Percentiles rank a stretch among this genome's conserved stretches.
Conservation (phyloP, 2,797 vertebrate species). For the Vireo griseus region DNA sequence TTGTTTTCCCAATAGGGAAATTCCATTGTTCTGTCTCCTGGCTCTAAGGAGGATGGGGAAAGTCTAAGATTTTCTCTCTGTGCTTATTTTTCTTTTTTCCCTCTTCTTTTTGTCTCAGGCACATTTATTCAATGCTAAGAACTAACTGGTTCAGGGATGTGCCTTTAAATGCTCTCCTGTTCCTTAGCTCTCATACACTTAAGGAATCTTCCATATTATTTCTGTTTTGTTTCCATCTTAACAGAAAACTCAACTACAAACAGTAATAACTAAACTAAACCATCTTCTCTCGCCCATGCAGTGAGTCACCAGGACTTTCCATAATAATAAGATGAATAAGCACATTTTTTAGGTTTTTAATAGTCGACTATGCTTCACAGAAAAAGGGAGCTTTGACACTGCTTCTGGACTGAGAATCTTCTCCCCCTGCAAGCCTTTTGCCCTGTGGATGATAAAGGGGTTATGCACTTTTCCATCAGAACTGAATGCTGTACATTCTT, state of each 20-base stretch:
- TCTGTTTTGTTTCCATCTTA: slow-evolving; percentile 53
- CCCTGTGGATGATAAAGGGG: neutral
- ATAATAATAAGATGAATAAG: slow-evolving; percentile 8
- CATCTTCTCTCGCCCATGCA: neutral
- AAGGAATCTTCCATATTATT: neutral
- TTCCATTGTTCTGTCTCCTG: neutral
- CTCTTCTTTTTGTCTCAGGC: neutral
- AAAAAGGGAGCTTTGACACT: neutral
- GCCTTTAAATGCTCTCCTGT: neutral
- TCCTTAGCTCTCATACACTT: neutral
- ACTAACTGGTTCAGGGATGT: neutral
- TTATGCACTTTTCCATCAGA: neutral
- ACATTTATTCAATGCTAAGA: neutral
- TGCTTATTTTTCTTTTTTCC: accelerated
- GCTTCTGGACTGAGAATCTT: neutral
- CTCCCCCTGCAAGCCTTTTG: neutral
- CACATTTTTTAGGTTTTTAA: slow-evolving; percentile 6
- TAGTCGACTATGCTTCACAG: neutral
- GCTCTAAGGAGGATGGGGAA: neutral
- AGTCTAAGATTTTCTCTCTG: neutral
- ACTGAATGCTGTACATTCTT: slow-evolving; percentile 28
- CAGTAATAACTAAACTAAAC: neutral
- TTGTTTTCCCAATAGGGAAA: slow-evolving; percentile 2
- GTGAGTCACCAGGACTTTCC: slow-evolving; percentile 46
- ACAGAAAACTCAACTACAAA: slow-evolving; percentile 26